phyloP scores from a whole-genome alignment of 2,888 invertebrate genomes.

The Amaurobius ferox region DNA sequence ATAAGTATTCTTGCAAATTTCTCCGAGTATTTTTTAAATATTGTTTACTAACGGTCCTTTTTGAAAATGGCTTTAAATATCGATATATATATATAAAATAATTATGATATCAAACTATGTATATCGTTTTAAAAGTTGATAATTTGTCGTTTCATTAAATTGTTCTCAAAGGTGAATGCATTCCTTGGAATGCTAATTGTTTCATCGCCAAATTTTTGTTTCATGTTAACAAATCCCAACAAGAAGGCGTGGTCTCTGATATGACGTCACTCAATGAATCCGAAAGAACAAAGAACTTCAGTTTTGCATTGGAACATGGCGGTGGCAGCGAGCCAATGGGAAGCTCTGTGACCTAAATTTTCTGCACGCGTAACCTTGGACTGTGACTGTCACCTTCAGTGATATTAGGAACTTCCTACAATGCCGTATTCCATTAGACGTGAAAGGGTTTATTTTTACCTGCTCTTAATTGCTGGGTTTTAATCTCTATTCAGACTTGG shows the following conservation, averaged over 20 bases:
- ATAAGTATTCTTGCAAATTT: no score
- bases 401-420: conserved; percentile 38
- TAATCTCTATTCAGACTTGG: not conserved
- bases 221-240: no score
- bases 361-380: conserved; percentile 45
- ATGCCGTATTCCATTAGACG: not conserved
- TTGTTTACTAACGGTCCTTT: no score
- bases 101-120: no score
- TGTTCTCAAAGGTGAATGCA: no score
- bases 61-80: no score
- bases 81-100: no score
- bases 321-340: conserved; percentile 52
- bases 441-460: conserved; percentile 47
- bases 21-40: no score
- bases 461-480: conserved; percentile 15
- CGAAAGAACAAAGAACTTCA: conserved; percentile 12
- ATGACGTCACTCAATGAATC: conserved; percentile 39
- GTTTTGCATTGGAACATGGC: not conserved
- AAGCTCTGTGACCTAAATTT: conserved; percentile 40
- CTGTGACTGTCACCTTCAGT: conserved; percentile 50
- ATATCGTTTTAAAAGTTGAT: no score
- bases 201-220: no score
- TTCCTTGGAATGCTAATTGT: no score
- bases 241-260: conserved; percentile 17
- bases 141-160: no score